Evolutionary conservation across 2,797 vertebrate species (phyloP).

Genomic region (Remorina albescens): DNA sequence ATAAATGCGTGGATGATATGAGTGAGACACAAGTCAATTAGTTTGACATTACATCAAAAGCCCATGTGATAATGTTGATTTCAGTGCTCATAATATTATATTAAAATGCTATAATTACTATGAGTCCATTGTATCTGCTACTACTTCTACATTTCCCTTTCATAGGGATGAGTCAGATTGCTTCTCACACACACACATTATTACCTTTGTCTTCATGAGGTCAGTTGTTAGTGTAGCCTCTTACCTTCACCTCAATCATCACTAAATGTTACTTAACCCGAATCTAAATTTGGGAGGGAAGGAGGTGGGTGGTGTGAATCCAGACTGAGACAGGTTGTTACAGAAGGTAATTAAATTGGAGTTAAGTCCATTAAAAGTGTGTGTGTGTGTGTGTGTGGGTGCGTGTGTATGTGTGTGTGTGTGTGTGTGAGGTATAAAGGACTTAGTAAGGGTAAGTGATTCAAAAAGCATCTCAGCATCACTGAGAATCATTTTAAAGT

Average conservation of each 20-base stretch:
- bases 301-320: conserved; percentile 83
- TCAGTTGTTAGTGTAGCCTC: too few relatives aligned
- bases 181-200: neutral
- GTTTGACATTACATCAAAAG: neutral
- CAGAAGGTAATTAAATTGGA: conserved; percentile 93
- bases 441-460: conserved; percentile 23
- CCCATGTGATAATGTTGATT: neutral
- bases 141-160: neutral
- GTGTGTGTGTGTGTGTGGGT: conserved; percentile 26
- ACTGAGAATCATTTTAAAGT: conserved; percentile 35
- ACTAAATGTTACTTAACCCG: too few relatives aligned
- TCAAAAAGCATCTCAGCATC: conserved; percentile 20
- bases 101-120: neutral
- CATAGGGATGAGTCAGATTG: neutral
- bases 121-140: too few relatives aligned
- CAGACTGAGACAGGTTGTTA: conserved; percentile 91
- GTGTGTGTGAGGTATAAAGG: neutral
- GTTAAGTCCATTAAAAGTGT: conserved; percentile 90
- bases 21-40: neutral
- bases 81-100: neutral
- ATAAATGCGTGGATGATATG: neutral
- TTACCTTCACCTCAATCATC: too few relatives aligned
- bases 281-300: conserved; percentile 69
- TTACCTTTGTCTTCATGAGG: too few relatives aligned
- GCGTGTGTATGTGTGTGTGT: conserved; percentile 1